These are phyloP conservation scores for Phalacrocorax carbo DNA, from an alignment of 2,113 vertebrate genomes.

Conservation along the genomic window DNA sequence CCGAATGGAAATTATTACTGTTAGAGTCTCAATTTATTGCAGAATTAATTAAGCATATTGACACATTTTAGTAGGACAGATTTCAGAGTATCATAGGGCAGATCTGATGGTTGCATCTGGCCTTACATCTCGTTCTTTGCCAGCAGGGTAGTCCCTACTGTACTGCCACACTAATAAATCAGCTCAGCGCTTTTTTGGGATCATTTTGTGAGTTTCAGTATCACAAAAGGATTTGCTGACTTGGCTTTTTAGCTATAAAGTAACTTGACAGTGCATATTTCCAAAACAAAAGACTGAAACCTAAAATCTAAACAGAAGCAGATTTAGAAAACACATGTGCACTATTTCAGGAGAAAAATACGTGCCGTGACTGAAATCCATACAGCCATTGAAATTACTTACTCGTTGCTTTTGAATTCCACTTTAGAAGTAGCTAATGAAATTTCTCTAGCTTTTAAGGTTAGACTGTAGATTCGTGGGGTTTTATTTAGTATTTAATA, in stretches of 20 bases:
- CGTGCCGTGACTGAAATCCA: not conserved
- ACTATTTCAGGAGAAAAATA: not conserved
- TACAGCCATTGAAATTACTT: not conserved
- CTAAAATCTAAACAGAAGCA: not conserved
- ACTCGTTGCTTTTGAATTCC: not conserved
- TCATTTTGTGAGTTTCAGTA: not conserved
- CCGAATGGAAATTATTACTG: not conserved
- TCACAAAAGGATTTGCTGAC: not conserved
- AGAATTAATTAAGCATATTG: not conserved
- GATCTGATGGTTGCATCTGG: not conserved
- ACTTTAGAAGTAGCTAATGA: not conserved
- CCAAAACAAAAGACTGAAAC: not conserved
- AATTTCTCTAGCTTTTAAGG: not conserved
- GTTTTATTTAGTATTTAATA: not conserved
- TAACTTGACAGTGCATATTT: not conserved
- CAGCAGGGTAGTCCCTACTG: not conserved
- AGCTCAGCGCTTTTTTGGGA: not conserved
- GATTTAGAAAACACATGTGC: not conserved
- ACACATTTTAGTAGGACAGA: not conserved
- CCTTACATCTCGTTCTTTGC: not conserved
- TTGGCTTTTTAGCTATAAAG: not conserved
- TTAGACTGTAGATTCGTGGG: not conserved
- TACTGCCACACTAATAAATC: not conserved
- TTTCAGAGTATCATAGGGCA: not conserved
- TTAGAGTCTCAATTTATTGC: not conserved